Evolutionary conservation across 2,113 vertebrate genomes (phyloP).

Genomic region (Echinops telfairi): DNA sequence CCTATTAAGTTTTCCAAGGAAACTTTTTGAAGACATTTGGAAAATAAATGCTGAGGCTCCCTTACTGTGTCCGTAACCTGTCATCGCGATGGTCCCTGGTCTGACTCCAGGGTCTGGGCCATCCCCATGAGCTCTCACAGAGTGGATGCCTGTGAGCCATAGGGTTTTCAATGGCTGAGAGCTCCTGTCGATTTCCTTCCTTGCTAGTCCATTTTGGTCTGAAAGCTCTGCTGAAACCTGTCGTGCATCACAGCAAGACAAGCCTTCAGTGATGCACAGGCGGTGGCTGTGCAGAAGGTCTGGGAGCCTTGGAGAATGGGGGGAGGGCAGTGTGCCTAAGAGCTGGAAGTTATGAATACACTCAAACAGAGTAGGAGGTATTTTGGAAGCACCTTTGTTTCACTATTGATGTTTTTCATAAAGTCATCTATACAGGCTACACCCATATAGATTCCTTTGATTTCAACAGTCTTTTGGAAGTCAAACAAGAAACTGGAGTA

Average conservation of each 20-base stretch:
- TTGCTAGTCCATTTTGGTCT: neutral
- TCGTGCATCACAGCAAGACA: neutral
- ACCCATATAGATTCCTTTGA: neutral
- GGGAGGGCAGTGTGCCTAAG: neutral
- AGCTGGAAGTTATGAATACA: neutral
- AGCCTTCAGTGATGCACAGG: neutral
- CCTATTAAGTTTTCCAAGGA: neutral
- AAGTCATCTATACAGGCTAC: neutral
- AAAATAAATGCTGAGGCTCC: neutral
- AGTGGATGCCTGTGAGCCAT: neutral
- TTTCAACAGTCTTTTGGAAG: slow-evolving; percentile 36
- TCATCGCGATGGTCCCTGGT: no score
- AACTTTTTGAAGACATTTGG: slow-evolving; percentile 14
- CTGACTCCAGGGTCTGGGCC: neutral
- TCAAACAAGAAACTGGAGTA: no score
- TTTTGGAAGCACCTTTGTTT: neutral
- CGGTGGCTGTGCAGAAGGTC: neutral
- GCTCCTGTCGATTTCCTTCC: neutral
- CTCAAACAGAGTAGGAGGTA: neutral
- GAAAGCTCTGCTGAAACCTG: neutral
- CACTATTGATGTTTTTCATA: neutral
- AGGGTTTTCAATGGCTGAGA: neutral
- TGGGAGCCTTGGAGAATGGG: neutral
- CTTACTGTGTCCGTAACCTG: neutral
- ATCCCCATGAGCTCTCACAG: neutral